Conservation (phyloP, 2,888 invertebrate genomes). For the Elaeidobius kamerunicus region DNA sequence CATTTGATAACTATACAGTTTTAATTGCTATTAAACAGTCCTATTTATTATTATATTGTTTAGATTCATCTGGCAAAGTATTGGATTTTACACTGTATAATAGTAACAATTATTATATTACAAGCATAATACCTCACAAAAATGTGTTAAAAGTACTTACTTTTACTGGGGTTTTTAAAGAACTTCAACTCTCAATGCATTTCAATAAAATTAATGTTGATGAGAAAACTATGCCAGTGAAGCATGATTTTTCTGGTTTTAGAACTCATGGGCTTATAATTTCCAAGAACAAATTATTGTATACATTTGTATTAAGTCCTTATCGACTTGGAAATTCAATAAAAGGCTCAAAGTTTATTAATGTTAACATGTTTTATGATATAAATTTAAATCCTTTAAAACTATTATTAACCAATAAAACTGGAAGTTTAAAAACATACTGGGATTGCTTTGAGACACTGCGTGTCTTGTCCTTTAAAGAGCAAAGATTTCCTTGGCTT, state of each 20-base stretch:
- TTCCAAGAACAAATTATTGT: slow-evolving; percentile 41
- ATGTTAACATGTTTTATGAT: slow-evolving; percentile 41
- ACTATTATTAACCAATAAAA: slow-evolving; percentile 40
- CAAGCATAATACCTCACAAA: slow-evolving; percentile 40
- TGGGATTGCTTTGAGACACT: slow-evolving; percentile 47
- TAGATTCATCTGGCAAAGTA: slow-evolving; percentile 38
- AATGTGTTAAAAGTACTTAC: slow-evolving; percentile 41
- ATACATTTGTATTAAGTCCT: slow-evolving; percentile 40
- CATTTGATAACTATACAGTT: slow-evolving; percentile 36
- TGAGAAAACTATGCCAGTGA: slow-evolving; percentile 38
- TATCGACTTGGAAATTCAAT: slow-evolving; percentile 37
- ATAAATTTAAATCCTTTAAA: slow-evolving; percentile 39
- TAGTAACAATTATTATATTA: slow-evolving; percentile 41
- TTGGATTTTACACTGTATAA: slow-evolving; percentile 38
- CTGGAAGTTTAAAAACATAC: slow-evolving; percentile 38
- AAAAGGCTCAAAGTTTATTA: slow-evolving; percentile 35
- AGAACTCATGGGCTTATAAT: slow-evolving; percentile 41
- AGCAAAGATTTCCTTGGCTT: slow-evolving; percentile 43
- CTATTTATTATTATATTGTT: slow-evolving; percentile 39
- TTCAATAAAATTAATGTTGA: slow-evolving; percentile 39
- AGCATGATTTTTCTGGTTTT: slow-evolving; percentile 36
- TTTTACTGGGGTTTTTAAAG: slow-evolving; percentile 41
- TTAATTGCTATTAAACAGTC: slow-evolving; percentile 40
- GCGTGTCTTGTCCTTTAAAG: slow-evolving; percentile 40
- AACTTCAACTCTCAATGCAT: slow-evolving; percentile 38